These are phyloP conservation scores for Psittacula echo DNA, from an alignment of 2,797 vertebrate species.

Conservation along the genomic window DNA sequence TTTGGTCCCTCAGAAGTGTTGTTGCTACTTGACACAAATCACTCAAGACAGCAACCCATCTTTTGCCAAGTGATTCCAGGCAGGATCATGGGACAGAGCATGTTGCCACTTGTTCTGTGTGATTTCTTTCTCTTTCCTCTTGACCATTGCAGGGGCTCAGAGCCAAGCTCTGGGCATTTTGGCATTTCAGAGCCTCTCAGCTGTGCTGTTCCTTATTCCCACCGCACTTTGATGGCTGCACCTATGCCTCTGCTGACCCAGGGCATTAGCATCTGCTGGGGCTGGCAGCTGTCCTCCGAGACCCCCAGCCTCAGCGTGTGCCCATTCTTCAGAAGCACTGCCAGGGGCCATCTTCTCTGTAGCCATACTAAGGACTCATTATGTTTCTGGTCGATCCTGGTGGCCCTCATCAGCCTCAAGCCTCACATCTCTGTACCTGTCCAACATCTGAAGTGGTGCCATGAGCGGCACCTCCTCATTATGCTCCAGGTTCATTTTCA, in stretches of 20 bases:
- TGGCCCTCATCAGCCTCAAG: not conserved
- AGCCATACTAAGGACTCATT: not conserved
- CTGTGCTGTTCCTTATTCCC: not conserved
- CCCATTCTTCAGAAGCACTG: rapidly evolving
- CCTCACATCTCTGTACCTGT: not conserved
- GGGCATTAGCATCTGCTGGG: not conserved
- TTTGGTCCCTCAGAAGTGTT: not conserved
- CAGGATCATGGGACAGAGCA: not conserved
- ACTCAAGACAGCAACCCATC: not conserved
- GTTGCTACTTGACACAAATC: not conserved
- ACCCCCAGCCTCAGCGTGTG: not conserved
- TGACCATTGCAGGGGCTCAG: not conserved
- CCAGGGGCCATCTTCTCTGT: not conserved
- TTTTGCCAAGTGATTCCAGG: not conserved
- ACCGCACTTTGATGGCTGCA: not conserved
- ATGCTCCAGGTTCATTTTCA: not conserved
- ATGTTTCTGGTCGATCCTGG: not conserved
- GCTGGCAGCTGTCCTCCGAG: not conserved
- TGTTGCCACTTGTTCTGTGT: not conserved
- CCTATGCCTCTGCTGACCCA: not conserved
- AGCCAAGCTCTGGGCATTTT: not conserved
- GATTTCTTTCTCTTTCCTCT: not conserved
- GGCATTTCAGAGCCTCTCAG: not conserved
- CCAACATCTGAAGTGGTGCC: not conserved
- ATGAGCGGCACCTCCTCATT: conserved; percentile 1